These are phyloP conservation scores for Synodontis membranacea DNA, from an alignment of 2,113 vertebrate genomes.

Conservation along the genomic window DNA sequence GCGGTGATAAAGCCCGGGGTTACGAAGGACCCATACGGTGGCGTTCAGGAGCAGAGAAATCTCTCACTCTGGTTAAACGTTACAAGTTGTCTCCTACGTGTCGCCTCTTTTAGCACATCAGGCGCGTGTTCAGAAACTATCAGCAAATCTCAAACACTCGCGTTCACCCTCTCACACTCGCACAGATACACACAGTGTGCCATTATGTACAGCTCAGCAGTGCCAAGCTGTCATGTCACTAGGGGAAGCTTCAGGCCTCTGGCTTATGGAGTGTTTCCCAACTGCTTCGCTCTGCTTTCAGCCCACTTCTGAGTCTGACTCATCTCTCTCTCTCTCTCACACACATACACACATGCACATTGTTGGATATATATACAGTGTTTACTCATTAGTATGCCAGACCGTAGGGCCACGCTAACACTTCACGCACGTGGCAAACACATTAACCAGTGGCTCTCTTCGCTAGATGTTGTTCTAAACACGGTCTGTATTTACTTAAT, in stretches of 20 bases:
- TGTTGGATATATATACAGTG: background rate
- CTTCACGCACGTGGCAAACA: background rate
- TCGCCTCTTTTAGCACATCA: slow-evolving; percentile 25
- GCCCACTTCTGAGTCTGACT: slow-evolving; percentile 29
- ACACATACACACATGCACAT: background rate
- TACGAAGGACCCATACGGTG: background rate
- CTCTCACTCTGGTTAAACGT: background rate
- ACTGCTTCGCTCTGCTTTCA: slow-evolving; percentile 35
- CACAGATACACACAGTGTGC: slow-evolving; percentile 40
- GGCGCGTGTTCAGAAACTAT: background rate
- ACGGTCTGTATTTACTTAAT: background rate
- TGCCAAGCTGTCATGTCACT: slow-evolving; percentile 51
- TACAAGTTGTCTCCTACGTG: background rate
- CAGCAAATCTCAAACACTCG: slow-evolving; percentile 6
- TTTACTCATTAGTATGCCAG: background rate
- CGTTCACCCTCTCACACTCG: background rate
- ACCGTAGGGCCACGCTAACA: background rate
- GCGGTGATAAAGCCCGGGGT: background rate
- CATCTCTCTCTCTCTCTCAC: background rate
- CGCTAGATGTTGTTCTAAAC: background rate
- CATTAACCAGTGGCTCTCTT: background rate
- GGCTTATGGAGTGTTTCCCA: slow-evolving; percentile 41
- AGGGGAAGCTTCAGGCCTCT: slow-evolving; percentile 24
- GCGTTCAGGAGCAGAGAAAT: background rate
- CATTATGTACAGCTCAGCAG: slow-evolving; percentile 47